phyloP scores from a whole-genome alignment of 2,113 vertebrate genomes.

The Asarcornis scutulata region DNA sequence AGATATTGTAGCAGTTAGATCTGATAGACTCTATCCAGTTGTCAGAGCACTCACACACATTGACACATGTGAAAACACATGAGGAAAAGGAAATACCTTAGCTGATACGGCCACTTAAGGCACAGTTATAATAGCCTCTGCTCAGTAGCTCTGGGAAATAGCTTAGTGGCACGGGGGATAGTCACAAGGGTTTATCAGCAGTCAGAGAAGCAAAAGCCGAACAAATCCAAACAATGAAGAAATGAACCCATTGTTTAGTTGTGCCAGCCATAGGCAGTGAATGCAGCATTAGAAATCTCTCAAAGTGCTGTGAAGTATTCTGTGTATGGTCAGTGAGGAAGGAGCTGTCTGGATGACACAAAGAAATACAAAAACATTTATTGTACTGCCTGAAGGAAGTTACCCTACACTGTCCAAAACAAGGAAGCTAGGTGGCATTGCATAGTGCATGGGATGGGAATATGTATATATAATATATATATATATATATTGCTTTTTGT shows the following conservation, averaged over 20 bases:
- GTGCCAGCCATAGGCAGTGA: background rate
- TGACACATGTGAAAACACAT: background rate
- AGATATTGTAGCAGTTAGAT: background rate
- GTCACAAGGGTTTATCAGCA: conserved; percentile 17
- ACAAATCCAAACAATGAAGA: background rate
- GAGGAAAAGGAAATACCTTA: conserved; percentile 37
- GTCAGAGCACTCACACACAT: background rate
- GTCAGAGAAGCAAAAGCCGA: conserved; percentile 24
- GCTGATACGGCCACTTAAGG: background rate
- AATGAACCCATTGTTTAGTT: background rate
- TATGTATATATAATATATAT: background rate
- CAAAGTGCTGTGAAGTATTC: background rate
- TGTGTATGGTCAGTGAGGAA: background rate
- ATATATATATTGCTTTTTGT: background rate
- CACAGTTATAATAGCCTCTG: background rate
- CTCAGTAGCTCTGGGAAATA: background rate
- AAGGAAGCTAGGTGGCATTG: background rate
- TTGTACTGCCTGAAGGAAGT: background rate
- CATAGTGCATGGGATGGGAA: background rate
- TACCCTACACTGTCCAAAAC: background rate
- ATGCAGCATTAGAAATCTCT: background rate
- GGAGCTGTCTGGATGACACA: background rate
- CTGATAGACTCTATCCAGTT: background rate
- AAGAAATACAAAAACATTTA: background rate
- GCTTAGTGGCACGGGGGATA: background rate